Conservation (phyloP, 2,113 vertebrate genomes). For the Nicator chloris region DNA sequence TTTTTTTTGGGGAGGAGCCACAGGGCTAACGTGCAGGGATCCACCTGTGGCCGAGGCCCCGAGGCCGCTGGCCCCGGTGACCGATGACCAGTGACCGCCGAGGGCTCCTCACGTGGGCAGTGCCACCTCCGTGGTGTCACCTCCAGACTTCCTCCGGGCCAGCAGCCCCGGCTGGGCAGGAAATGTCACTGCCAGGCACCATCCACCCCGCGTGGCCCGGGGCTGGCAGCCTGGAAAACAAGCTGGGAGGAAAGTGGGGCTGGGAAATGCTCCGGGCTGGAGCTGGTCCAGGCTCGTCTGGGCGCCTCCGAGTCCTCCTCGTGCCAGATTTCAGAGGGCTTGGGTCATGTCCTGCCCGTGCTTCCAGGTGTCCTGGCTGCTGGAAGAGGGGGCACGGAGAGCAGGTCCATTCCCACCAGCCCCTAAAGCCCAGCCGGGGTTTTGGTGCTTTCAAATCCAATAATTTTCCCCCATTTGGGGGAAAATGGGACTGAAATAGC, state of each 20-base stretch:
- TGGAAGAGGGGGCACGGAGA: neutral
- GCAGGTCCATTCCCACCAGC: neutral
- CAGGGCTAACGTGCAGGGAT: neutral
- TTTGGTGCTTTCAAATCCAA: neutral
- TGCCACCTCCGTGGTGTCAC: neutral
- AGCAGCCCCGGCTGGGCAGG: neutral
- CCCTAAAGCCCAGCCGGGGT: neutral
- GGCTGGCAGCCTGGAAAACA: neutral
- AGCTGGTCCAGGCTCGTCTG: neutral
- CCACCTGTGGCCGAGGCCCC: neutral
- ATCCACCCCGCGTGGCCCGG: neutral
- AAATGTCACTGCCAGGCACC: neutral
- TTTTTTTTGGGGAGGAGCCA: neutral
- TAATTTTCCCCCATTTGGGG: neutral
- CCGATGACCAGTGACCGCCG: neutral
- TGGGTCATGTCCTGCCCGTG: neutral
- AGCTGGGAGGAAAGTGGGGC: neutral
- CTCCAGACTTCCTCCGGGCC: conserved; percentile 14
- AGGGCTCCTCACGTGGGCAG: neutral
- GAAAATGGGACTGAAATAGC: neutral
- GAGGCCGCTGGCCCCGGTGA: neutral
- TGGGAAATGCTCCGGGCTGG: neutral
- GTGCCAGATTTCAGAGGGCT: neutral
- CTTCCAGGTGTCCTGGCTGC: neutral
- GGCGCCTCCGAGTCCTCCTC: neutral